These are phyloP conservation scores for Sturnira hondurensis DNA, from an alignment of 2,113 vertebrate genomes.

Conservation along the genomic window DNA sequence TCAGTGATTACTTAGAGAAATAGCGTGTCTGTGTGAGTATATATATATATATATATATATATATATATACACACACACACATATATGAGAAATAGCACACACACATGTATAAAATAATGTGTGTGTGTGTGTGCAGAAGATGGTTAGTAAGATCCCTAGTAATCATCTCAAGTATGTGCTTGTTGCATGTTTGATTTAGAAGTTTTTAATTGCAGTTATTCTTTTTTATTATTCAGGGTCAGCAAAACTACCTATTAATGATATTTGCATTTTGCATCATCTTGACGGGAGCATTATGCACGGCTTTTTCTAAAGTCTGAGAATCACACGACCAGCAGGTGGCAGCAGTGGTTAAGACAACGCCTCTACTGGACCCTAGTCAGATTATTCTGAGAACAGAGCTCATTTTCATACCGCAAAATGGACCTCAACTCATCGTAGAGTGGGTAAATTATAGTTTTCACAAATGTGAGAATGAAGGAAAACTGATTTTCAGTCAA, in stretches of 20 bases:
- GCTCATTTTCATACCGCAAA: not conserved
- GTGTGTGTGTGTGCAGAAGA: not conserved
- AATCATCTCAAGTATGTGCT: not conserved
- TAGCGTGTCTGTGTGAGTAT: not conserved
- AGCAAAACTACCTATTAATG: conserved; percentile 83
- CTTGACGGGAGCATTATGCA: conserved; percentile 85
- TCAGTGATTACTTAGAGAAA: not conserved
- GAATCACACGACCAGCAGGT: conserved; percentile 66
- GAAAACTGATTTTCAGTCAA: not conserved
- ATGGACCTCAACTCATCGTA: not conserved
- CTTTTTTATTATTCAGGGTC: conserved; percentile 80
- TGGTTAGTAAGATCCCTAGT: not conserved
- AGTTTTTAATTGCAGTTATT: not conserved
- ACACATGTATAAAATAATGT: too few species aligned
- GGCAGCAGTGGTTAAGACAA: conserved; percentile 62
- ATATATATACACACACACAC: too few species aligned
- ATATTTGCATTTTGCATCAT: conserved; percentile 82
- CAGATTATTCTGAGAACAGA: not conserved
- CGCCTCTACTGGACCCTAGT: rapidly evolving
- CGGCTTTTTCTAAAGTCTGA: conserved; percentile 85
- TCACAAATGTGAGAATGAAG: not conserved
- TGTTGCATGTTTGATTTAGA: not conserved
- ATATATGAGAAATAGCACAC: not conserved
- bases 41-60: not conserved
- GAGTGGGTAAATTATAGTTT: not conserved